phyloP scores from a whole-genome alignment of 2,113 vertebrate genomes.

The Girardinichthys multiradiatus region DNA sequence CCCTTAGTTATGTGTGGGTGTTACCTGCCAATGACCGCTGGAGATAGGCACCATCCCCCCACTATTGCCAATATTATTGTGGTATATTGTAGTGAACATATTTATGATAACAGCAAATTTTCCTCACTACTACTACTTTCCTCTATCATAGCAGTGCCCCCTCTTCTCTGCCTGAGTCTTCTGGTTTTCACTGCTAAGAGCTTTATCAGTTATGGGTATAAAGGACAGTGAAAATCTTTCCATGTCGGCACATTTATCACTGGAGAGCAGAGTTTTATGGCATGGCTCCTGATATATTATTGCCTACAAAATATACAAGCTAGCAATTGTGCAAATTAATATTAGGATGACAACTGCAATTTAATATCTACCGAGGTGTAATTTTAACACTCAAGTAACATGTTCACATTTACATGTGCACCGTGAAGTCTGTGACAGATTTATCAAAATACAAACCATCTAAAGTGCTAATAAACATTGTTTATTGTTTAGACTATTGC shows the following conservation, averaged over 20 bases:
- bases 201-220: neutral
- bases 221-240: neutral
- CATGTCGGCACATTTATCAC: neutral
- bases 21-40: neutral
- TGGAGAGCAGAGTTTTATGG: neutral
- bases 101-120: neutral
- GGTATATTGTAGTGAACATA: neutral
- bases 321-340: neutral
- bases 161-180: neutral
- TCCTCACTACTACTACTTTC: neutral
- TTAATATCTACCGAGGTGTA: neutral
- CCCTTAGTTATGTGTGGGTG: neutral
- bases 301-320: neutral
- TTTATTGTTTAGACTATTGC: neutral
- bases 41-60: neutral
- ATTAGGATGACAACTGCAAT: neutral
- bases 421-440: too few relatives aligned
- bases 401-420: too few relatives aligned
- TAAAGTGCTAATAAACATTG: neutral
- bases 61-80: too few relatives aligned
- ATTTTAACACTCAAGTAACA: neutral
- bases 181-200: neutral
- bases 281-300: neutral
- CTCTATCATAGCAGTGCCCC: neutral
- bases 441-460: neutral